Percentiles rank a stretch among this genome's conserved stretches.
Evolutionary conservation across 2,113 vertebrate genomes (phyloP).

Genomic region (Lipophrys pholis): DNA sequence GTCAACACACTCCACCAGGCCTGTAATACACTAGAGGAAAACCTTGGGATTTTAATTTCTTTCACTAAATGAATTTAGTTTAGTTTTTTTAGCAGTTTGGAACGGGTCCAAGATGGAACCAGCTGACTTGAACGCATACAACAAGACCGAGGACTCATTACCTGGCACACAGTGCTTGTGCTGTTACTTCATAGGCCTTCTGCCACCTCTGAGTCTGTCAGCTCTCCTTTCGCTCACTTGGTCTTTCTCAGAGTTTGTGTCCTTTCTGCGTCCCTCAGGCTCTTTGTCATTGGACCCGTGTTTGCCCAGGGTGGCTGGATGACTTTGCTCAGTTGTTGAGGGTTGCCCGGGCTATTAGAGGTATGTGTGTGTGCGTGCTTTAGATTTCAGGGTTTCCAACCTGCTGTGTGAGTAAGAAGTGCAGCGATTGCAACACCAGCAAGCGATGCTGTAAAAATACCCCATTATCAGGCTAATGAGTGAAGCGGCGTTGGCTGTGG

Average conservation of each 20-base stretch:
- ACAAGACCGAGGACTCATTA: constrained; percentile 36
- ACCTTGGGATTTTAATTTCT: too few relatives aligned
- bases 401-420: not conserved
- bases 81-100: constrained; percentile 6
- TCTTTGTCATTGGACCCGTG: constrained; percentile 51
- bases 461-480: constrained; percentile 58
- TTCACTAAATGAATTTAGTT: too few relatives aligned
- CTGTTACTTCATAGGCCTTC: constrained; percentile 17
- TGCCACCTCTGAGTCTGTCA: constrained; percentile 28
- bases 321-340: constrained; percentile 54
- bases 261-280: constrained; percentile 30
- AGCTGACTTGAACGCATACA: constrained; percentile 1
- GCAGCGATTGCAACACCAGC: constrained; percentile 8
- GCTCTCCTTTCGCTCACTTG: not conserved
- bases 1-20: too few relatives aligned
- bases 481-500: constrained; percentile 24
- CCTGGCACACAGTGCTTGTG: constrained; percentile 16
- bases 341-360: constrained; percentile 32
- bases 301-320: constrained; percentile 55
- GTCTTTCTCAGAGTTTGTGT: constrained; percentile 25
- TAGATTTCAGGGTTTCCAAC: not conserved
- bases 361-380: constrained; percentile 11
- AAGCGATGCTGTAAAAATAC: constrained; percentile 49
- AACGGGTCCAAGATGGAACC: not conserved
- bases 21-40: too few relatives aligned